phyloP scores from a whole-genome alignment of 2,888 invertebrate species.

The Xanthorhoe spadicearia region DNA sequence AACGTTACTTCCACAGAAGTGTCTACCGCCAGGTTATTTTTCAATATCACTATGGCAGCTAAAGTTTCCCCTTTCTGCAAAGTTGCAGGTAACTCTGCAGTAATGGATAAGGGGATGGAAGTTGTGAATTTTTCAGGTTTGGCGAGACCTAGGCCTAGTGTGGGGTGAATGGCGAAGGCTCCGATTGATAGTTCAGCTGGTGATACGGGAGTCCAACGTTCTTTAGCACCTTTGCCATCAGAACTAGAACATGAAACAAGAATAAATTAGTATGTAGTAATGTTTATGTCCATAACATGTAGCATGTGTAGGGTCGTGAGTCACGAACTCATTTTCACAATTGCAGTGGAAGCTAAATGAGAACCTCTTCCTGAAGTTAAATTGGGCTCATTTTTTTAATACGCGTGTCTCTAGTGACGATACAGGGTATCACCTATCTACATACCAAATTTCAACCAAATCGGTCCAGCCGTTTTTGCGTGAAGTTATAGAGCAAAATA shows the following conservation, averaged over 20 bases:
- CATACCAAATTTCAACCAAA: no score
- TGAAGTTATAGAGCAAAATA: no score
- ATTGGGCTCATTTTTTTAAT: no score
- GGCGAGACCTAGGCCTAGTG: slow-evolving; percentile 73
- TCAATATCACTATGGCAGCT: slow-evolving; percentile 93
- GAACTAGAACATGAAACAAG: slow-evolving; percentile 53
- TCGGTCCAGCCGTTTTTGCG: no score
- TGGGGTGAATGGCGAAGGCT: slow-evolving; percentile 78
- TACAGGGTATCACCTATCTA: no score
- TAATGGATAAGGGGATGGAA: slow-evolving; percentile 90
- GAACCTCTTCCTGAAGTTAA: no score
- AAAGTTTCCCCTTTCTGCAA: slow-evolving; percentile 96
- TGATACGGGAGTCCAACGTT: slow-evolving; percentile 68
- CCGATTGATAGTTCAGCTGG: slow-evolving; percentile 71
- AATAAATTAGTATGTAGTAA: no score
- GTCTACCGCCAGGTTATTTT: slow-evolving; percentile 93
- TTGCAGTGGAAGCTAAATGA: no score
- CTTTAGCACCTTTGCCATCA: slow-evolving; percentile 73
- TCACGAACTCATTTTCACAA: no score
- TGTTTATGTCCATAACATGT: no score
- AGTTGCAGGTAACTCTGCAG: slow-evolving; percentile 94
- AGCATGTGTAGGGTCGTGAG: no score
- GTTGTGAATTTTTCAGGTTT: slow-evolving; percentile 67
- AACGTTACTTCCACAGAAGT: slow-evolving; percentile 92
- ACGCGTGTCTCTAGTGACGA: no score